Conservation (phyloP, 1,140 invertebrate species). For the Musca domestica region DNA sequence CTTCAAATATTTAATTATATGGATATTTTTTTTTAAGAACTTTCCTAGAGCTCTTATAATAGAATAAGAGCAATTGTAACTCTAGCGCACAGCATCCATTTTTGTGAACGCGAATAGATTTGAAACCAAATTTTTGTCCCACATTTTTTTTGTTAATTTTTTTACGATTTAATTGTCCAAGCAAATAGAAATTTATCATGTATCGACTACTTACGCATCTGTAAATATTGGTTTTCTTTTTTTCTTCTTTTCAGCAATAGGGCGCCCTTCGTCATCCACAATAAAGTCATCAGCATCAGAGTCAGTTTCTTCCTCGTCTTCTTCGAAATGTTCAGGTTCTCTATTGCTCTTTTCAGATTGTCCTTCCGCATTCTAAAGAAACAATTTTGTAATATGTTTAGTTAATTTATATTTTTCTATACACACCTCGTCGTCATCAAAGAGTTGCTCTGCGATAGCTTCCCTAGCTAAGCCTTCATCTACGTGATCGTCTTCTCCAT, state of each 20-base stretch:
- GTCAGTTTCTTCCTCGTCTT: conserved; percentile 75
- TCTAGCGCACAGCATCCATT: no score
- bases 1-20: no score
- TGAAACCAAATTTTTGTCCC: no score
- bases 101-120: no score
- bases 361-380: conserved; percentile 72
- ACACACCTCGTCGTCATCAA: conserved; percentile 82
- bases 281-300: conserved; percentile 96
- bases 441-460: conserved; percentile 85
- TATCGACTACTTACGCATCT: conserved; percentile 78
- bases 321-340: conserved; percentile 67
- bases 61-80: no score
- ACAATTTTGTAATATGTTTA: not conserved
- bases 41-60: no score
- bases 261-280: conserved; percentile 92
- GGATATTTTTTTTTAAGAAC: no score
- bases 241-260: conserved; percentile 83
- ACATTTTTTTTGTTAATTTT: no score
- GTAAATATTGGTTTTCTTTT: conserved; percentile 86
- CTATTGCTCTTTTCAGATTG: conserved; percentile 67
- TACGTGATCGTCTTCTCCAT: conserved; percentile 72
- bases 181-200: no score
- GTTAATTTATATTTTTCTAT: not conserved
- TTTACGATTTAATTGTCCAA: no score
- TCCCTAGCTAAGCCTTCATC: conserved; percentile 76